Conservation (phyloP, 1,140 invertebrate genomes). For the Sminthurides bifidus region DNA sequence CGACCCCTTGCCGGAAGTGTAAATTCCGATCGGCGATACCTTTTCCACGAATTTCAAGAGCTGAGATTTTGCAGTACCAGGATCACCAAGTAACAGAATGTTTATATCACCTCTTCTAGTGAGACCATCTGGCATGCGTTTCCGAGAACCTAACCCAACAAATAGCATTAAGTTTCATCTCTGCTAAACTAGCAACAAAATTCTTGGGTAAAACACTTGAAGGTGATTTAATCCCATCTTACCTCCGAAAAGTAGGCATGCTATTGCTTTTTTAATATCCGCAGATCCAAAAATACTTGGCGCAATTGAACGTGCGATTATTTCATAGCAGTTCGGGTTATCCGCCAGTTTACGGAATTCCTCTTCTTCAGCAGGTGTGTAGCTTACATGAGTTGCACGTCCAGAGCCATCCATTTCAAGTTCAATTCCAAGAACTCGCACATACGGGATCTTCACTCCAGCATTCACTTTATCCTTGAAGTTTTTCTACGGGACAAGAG, state of each 20-base stretch:
- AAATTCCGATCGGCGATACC: conserved; percentile 89
- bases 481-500: conserved; percentile 39
- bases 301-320: conserved; percentile 80
- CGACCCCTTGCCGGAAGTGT: conserved; percentile 97
- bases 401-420: conserved; percentile 71
- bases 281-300: conserved; percentile 90
- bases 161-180: too few relatives aligned
- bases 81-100: conserved; percentile 88
- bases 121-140: conserved; percentile 86
- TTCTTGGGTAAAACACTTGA: background rate
- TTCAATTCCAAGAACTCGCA: conserved; percentile 84
- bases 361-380: conserved; percentile 71
- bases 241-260: conserved; percentile 89
- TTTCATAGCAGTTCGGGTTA: conserved; percentile 76
- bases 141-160: conserved; percentile 62
- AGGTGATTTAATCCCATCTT: conserved; percentile 3
- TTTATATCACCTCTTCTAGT: conserved; percentile 95
- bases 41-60: conserved; percentile 94
- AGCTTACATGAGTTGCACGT: conserved; percentile 48
- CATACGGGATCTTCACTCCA: conserved; percentile 84
- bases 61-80: conserved; percentile 97
- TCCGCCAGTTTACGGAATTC: conserved; percentile 73
- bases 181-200: too few relatives aligned
- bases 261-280: conserved; percentile 96
- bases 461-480: conserved; percentile 73